A percentile compares a stretch with the other conserved stretches of the same genome.
Conservation (phyloP, 2,113 vertebrate species). For the Hipposideros armiger region DNA sequence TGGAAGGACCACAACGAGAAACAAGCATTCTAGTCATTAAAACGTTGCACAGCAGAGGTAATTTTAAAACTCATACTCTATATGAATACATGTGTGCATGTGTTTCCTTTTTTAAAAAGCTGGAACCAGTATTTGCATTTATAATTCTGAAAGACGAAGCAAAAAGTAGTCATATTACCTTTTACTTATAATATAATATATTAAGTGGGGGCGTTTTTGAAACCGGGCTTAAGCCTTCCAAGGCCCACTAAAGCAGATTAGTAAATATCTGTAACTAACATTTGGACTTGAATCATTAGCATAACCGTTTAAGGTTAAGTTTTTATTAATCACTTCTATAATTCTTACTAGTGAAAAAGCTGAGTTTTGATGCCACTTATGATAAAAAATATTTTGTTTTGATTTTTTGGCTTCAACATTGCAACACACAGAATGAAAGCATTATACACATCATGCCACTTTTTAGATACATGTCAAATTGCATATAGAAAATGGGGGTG, state of each 20-base stretch:
- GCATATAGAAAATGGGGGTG: not conserved
- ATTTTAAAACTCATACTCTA: not conserved
- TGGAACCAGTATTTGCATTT: not conserved
- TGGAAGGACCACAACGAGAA: not conserved
- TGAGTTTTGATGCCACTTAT: not conserved
- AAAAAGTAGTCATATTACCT: not conserved
- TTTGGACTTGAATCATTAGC: not conserved
- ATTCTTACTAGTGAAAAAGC: not conserved
- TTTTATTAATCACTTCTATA: not conserved
- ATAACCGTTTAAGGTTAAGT: not conserved
- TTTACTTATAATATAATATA: not conserved
- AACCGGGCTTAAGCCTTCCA: not conserved
- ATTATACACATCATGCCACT: not conserved
- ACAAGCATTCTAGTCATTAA: not conserved
- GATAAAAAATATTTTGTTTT: not conserved
- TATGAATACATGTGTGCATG: not conserved
- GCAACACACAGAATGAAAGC: not conserved
- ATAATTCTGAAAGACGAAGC: slow-evolving; percentile 32
- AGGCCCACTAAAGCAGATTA: not conserved
- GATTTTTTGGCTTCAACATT: not conserved
- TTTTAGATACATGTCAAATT: not conserved
- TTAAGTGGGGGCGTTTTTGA: not conserved
- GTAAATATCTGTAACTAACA: not conserved
- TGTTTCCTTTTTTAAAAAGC: not conserved
- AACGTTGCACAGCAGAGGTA: not conserved